These are phyloP conservation scores for Nyctibius grandis DNA, from an alignment of 2,797 vertebrate species.

Conservation along the genomic window DNA sequence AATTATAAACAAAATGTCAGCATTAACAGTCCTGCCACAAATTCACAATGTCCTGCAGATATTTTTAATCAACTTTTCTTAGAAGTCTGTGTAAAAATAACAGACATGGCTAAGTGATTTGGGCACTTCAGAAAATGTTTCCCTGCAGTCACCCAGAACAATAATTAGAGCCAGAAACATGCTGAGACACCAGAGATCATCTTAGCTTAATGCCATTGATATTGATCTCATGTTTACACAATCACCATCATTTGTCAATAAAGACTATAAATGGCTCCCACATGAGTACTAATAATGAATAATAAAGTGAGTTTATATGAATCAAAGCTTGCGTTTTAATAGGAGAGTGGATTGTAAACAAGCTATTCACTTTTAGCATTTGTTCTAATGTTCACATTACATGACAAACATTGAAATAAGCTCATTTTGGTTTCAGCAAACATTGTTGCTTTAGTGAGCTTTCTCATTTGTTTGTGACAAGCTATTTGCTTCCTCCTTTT, in stretches of 20 bases:
- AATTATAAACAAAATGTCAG: background rate
- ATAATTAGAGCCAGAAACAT: background rate
- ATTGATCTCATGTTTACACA: slow-evolving; percentile 14
- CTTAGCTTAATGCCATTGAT: background rate
- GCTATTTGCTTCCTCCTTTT: background rate
- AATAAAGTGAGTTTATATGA: background rate
- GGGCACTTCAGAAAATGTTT: background rate
- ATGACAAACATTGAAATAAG: background rate
- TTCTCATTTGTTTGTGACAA: background rate
- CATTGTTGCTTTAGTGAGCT: background rate
- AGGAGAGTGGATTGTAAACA: background rate
- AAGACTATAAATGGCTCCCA: slow-evolving; percentile 13
- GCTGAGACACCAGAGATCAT: background rate
- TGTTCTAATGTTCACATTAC: background rate
- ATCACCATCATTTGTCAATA: background rate
- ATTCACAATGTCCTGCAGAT: background rate
- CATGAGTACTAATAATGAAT: background rate
- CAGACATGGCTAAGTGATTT: background rate
- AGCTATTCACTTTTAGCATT: background rate
- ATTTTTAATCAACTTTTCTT: background rate
- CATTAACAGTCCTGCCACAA: background rate
- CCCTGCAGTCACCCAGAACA: background rate
- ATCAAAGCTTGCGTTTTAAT: background rate
- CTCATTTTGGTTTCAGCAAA: background rate
- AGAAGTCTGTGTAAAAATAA: background rate